phyloP scores from a whole-genome alignment of 2,797 vertebrate species.

The Aselliscus stoliczkanus region DNA sequence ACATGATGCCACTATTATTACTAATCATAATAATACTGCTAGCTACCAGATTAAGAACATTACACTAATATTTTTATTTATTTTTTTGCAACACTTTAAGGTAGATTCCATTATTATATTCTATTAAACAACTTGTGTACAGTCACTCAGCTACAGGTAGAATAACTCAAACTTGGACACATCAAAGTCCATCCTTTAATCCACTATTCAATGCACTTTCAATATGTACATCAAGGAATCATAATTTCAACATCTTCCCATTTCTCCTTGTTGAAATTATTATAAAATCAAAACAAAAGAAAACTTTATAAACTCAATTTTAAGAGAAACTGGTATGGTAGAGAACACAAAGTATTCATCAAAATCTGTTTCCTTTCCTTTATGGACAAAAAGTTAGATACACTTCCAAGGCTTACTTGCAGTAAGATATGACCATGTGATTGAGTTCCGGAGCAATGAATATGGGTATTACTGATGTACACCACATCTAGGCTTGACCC shows the following conservation, averaged over 20 bases:
- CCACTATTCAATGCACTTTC: neutral
- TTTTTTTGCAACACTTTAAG: conserved; percentile 38
- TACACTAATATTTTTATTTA: neutral
- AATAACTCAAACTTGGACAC: neutral
- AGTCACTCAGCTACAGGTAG: neutral
- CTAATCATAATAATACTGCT: neutral
- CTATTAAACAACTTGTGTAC: conserved; percentile 37
- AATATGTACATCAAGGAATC: neutral
- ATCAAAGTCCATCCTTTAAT: neutral
- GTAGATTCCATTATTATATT: neutral
- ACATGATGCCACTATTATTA: neutral
- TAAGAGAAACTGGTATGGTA: neutral
- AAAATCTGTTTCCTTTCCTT: neutral
- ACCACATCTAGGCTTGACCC: neutral
- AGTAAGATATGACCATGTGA: neutral
- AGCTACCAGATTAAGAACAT: neutral
- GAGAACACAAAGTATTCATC: neutral
- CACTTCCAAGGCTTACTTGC: neutral
- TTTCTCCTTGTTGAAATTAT: neutral
- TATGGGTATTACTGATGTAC: neutral
- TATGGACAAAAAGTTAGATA: neutral
- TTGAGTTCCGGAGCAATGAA: neutral
- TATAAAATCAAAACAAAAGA: neutral
- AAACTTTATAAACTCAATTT: neutral
- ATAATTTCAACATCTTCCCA: neutral